Evolutionary conservation across 2,113 vertebrate genomes (phyloP), one percentile per base, ranked within the genome.

Genomic region (Loxodonta africana): DNA sequence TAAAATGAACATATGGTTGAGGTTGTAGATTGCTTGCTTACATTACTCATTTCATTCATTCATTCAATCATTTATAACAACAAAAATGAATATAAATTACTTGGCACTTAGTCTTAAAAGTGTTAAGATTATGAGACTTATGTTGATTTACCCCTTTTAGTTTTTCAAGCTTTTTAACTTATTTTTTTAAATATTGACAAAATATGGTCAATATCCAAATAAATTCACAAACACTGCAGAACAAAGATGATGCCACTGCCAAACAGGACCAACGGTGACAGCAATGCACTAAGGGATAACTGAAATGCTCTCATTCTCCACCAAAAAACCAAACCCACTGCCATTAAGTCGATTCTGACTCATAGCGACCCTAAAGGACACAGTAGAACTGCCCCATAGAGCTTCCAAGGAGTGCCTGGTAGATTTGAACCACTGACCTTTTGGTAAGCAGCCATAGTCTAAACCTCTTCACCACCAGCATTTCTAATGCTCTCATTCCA

Each of bases 101-200:
- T 90, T 88, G 51, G 4, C 23, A 71, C 30, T 83, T 46, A 90
- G 7, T 84, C 3, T 93, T n/a, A 21, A 51, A 71, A 57, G 44
- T 74, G 8, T 85, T 83, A 85, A 51, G 17, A 28, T 78, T 83
- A 88, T 18, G 33, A 83, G 25, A 73, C 7, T 8, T 60, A 12
- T 4, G 10, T 67, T 78, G 37, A 92, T 44, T 78, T 83, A 63
- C 37, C 11, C 33, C 12, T 83, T 87, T 73, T 6, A 23, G 33
- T 65, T 87, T 86, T 78, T 20, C 18, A 53, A 88, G 62, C n/a
- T 18, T 57, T 37, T 48, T 48, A 57, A 85, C 7, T 15, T 60
- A 17, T 91, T 94, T 78, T 41, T 83, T 15, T 78, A 91, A 7
- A 44, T 44, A 63, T 37, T 33, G 37, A 74, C n/a, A 62, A 90